Percentiles rank a stretch among this genome's conserved stretches.
Evolutionary conservation across 2,888 invertebrate species (phyloP).

Genomic region (Oasisia sp.): DNA sequence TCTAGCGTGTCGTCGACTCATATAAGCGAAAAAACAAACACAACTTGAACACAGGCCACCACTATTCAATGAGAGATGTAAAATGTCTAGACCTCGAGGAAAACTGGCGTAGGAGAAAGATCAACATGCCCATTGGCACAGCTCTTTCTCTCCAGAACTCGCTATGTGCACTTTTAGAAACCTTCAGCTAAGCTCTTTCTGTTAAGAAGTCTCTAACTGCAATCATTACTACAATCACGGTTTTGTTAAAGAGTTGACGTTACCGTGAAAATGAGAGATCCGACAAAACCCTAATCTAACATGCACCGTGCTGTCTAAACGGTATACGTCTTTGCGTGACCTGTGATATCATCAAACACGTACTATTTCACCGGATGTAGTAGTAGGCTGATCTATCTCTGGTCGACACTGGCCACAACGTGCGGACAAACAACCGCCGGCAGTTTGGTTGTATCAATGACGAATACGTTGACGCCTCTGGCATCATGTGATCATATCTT

Average conservation of each 20-base stretch:
- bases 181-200: too few species aligned
- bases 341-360: neutral
- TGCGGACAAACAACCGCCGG: neutral
- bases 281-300: neutral
- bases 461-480: neutral
- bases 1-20: too few species aligned
- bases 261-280: neutral
- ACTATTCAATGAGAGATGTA: too few species aligned
- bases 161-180: too few species aligned
- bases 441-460: neutral
- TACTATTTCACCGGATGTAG: neutral
- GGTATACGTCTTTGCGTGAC: neutral
- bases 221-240: neutral
- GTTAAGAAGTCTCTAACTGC: too few species aligned
- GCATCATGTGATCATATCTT: neutral
- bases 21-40: too few species aligned
- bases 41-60: too few species aligned
- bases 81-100: too few species aligned
- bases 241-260: neutral
- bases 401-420: neutral
- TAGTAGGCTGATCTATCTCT: neutral
- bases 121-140: too few species aligned
- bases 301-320: neutral
- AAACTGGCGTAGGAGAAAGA: too few species aligned
- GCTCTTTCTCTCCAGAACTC: too few species aligned